Conservation (phyloP, 2,113 vertebrate genomes). For the Myrmecophaga tridactyla region DNA sequence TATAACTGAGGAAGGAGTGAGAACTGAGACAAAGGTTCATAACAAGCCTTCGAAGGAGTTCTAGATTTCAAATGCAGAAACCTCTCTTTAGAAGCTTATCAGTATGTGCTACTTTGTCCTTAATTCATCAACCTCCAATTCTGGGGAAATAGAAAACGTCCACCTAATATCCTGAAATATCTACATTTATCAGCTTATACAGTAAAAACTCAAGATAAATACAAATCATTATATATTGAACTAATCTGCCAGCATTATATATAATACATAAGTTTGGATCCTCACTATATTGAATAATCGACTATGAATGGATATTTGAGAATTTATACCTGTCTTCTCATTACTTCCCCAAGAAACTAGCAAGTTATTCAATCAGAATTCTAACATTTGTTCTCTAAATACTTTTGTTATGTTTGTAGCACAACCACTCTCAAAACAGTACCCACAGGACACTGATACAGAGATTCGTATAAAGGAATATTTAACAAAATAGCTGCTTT, state of each 20-base stretch:
- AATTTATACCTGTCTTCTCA: constrained; percentile 39
- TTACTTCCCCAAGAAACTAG: constrained; percentile 46
- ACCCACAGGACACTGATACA: constrained; percentile 28
- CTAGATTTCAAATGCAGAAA: neutral
- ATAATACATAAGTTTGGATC: neutral
- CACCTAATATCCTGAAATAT: neutral
- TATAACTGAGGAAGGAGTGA: neutral
- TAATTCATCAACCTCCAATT: constrained; percentile 24
- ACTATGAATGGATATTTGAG: constrained; percentile 6
- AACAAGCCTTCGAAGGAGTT: neutral
- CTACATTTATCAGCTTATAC: neutral
- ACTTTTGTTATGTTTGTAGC: constrained; percentile 65
- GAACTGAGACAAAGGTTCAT: neutral
- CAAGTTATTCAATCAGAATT: constrained; percentile 48
- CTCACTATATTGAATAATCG: neutral
- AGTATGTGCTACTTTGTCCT: neutral
- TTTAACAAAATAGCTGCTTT: constrained; percentile 67
- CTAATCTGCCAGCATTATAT: neutral
- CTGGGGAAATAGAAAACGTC: neutral
- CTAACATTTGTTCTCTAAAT: constrained; percentile 41
- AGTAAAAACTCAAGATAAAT: neutral
- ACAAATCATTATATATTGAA: constrained; percentile 4
- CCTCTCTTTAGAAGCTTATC: neutral
- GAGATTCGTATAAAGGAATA: constrained; percentile 44
- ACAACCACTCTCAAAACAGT: constrained; percentile 61